Percentiles rank a stretch among this genome's conserved stretches.
Evolutionary conservation across 2,888 invertebrate genomes (phyloP).

Genomic region (Andricus quercusramuli): DNA sequence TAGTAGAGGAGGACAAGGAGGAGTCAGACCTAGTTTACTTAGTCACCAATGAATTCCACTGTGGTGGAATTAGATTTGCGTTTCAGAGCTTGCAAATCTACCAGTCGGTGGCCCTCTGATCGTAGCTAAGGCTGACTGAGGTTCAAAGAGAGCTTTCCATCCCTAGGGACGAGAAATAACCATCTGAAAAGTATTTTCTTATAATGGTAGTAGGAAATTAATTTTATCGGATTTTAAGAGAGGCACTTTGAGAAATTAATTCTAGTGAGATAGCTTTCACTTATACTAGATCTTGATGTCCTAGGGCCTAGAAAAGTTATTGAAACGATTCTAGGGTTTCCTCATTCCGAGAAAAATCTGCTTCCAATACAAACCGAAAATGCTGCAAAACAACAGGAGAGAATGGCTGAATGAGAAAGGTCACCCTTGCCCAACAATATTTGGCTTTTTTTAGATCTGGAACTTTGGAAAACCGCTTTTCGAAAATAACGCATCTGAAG

Average conservation of each 20-base stretch:
- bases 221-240: not conserved
- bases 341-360: too few species aligned
- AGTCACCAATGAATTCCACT: conserved; percentile 57
- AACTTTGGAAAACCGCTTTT: too few species aligned
- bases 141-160: not conserved
- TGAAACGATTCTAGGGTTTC: too few species aligned
- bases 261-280: not conserved
- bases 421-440: too few species aligned
- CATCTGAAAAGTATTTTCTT: not conserved
- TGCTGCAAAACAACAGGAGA: too few species aligned
- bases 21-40: conserved; percentile 54
- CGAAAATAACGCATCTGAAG: too few species aligned
- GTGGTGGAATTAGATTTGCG: conserved; percentile 56
- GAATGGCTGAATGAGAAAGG: too few species aligned
- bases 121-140: not conserved
- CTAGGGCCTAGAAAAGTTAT: too few species aligned
- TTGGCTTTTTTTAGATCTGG: too few species aligned
- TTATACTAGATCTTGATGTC: too few species aligned
- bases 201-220: not conserved
- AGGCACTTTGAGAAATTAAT: not conserved
- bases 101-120: not conserved
- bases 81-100: conserved; percentile 30
- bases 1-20: not conserved
- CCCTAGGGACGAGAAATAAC: not conserved
- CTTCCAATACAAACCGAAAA: too few species aligned